A percentile compares a stretch with the other conserved stretches of the same genome.
phyloP scores from a whole-genome alignment of 2,113 vertebrate species.

The Datnioides undecimradiatus region DNA sequence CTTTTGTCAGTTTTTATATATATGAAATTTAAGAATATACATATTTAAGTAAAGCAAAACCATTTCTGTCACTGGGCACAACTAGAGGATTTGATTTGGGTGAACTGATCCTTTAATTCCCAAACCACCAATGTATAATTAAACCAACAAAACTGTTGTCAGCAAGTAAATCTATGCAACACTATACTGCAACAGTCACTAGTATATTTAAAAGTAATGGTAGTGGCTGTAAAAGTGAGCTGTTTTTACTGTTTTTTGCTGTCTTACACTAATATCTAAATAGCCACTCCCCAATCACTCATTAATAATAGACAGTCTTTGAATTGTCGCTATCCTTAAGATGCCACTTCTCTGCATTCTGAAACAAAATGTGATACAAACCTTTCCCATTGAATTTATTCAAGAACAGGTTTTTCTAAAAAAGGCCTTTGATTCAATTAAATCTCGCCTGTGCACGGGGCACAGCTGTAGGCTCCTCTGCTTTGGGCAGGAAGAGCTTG shows the following conservation, averaged over 20 bases:
- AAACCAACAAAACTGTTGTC: too few species aligned
- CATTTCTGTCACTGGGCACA: too few species aligned
- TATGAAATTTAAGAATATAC: too few species aligned
- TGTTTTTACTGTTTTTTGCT: not conserved
- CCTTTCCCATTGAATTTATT: not conserved
- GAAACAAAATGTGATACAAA: not conserved
- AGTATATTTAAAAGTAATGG: too few species aligned
- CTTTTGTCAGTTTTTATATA: too few species aligned
- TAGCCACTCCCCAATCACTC: not conserved
- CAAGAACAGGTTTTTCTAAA: constrained; percentile 16
- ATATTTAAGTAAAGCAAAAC: too few species aligned
- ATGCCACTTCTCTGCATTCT: not conserved
- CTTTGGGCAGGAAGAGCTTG: constrained; percentile 57
- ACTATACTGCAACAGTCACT: too few species aligned
- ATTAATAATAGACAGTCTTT: not conserved
- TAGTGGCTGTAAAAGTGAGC: too few species aligned
- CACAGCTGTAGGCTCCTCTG: constrained; percentile 55
- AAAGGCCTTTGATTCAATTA: constrained; percentile 56
- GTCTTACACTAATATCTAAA: not conserved
- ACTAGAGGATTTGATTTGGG: too few species aligned
- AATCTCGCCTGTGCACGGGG: constrained; percentile 27
- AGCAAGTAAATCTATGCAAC: too few species aligned
- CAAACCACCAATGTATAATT: too few species aligned
- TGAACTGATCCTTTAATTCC: too few species aligned
- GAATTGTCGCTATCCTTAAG: constrained; percentile 13